Evolutionary conservation across 2,113 vertebrate genomes (phyloP), one percentile per base, ranked within the genome.

Genomic region (Danionella cerebrum): DNA sequence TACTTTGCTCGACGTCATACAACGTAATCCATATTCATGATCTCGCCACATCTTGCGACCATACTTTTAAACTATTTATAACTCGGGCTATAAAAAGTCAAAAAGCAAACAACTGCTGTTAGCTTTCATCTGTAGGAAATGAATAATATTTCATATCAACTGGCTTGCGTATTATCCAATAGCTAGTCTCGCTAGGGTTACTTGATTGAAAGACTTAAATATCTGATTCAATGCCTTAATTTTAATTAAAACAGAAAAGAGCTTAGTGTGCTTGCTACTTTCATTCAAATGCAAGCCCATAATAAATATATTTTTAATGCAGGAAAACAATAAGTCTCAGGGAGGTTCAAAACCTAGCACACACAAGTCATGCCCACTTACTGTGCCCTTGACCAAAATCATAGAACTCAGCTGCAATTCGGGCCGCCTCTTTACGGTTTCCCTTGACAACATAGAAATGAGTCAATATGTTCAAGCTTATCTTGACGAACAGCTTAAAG

Each of bases 361-460:
- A 7, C 41, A 16, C 29, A 35, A 38, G 21, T n/a, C n/a, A 9
- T 70, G 41, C 18, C 14, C 36, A 82, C 79, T 62, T 90, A 93
- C 92, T 88, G 89, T 90, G 91, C 65, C 87, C 89, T 85, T 91
- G 90, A 77, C 89, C 86, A 71, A 86, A 88, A 75, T 90, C 91
- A 0, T 93, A 93, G 82, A 94, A 93, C 73, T 94, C 92, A 27
- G 88, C 89, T 38, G 92, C 91, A 73, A 94, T 94, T 68, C 92
- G 86, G 3, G 92, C 91, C 7, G 92, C 92, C 70, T 94, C 92
- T 66, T 93, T 91, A 47, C 90, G 88, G 76, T 94, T 94, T 62
- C 92, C 92, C 73, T 91, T 92, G 70, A 94, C 92, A 6, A 91
- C 92, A 76, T 94, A 94, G 85, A 93, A 94, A 75, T 94, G 92